Conservation (phyloP, 2,888 invertebrate genomes). For the Mayetiola destructor region DNA sequence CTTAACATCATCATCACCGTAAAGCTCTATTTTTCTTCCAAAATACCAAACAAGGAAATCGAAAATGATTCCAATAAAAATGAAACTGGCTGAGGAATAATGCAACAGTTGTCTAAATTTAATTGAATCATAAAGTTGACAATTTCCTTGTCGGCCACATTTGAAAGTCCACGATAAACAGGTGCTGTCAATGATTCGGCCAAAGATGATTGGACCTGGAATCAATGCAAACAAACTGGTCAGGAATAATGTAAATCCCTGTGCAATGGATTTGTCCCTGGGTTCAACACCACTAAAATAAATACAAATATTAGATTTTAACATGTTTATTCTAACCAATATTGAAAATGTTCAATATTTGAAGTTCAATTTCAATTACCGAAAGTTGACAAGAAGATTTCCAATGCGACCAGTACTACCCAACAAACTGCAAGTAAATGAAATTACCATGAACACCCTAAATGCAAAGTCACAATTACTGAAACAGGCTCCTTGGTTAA, state of each 20-base stretch:
- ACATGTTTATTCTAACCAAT: not conserved
- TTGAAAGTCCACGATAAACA: slow-evolving; percentile 52
- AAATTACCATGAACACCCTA: slow-evolving; percentile 37
- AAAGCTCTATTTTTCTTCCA: slow-evolving; percentile 43
- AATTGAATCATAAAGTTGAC: slow-evolving; percentile 49
- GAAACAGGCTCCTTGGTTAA: slow-evolving; percentile 36
- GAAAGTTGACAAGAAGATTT: slow-evolving; percentile 48
- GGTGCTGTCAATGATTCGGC: slow-evolving; percentile 48
- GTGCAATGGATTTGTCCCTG: slow-evolving; percentile 49
- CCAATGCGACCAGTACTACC: slow-evolving; percentile 52
- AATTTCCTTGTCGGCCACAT: slow-evolving; percentile 47
- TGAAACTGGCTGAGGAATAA: slow-evolving; percentile 38
- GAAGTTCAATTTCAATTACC: too few relatives aligned
- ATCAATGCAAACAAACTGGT: slow-evolving; percentile 48
- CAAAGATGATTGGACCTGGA: slow-evolving; percentile 52
- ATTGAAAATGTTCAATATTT: not conserved
- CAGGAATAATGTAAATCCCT: slow-evolving; percentile 46
- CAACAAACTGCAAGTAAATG: slow-evolving; percentile 42
- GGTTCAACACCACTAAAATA: slow-evolving; percentile 41
- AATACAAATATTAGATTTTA: not conserved
- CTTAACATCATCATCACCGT: slow-evolving; percentile 34
- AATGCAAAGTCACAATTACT: slow-evolving; percentile 37
- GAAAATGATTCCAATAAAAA: slow-evolving; percentile 42
- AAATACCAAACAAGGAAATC: slow-evolving; percentile 45
- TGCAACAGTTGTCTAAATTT: slow-evolving; percentile 44